Evolutionary conservation across 2,113 vertebrate genomes (phyloP).

Genomic region (Corythoichthys haematopterus): DNA sequence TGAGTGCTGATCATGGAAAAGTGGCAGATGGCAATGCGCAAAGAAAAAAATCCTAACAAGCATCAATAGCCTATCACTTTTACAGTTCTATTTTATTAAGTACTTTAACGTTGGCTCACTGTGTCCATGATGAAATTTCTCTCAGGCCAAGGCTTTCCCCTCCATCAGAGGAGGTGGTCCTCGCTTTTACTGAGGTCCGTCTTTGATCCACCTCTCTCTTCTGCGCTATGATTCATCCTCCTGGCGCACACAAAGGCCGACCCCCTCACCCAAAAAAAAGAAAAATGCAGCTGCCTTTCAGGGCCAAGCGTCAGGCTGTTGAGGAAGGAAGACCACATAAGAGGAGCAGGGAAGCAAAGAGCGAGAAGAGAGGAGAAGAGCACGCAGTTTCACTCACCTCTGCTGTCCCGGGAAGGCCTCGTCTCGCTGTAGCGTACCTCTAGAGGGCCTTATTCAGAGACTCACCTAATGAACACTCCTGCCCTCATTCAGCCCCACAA

Average conservation of each 20-base stretch:
- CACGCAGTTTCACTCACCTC: slow-evolving; percentile 62
- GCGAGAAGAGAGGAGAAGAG: slow-evolving; percentile 29
- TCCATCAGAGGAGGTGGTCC: slow-evolving; percentile 51
- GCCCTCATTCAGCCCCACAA: slow-evolving; percentile 77
- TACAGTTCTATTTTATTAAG: slow-evolving; percentile 33
- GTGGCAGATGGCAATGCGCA: slow-evolving; percentile 16
- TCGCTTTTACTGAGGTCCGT: slow-evolving; percentile 23
- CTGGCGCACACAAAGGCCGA: slow-evolving; percentile 55
- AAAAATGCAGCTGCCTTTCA: slow-evolving; percentile 69
- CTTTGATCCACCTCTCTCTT: slow-evolving; percentile 62
- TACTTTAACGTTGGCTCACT: slow-evolving; percentile 34
- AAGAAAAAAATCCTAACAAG: slow-evolving; percentile 32
- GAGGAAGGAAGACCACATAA: slow-evolving; percentile 54
- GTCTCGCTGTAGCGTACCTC: slow-evolving; percentile 58
- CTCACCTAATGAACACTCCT: slow-evolving; percentile 82
- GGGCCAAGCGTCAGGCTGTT: slow-evolving; percentile 75
- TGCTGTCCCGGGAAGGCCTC: slow-evolving; percentile 59
- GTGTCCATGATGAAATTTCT: slow-evolving; percentile 43
- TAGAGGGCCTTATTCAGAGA: slow-evolving; percentile 73
- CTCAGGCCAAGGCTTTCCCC: slow-evolving; percentile 40
- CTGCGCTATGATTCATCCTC: slow-evolving; percentile 58
- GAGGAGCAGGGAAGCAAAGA: slow-evolving; percentile 47
- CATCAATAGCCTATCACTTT: slow-evolving; percentile 49
- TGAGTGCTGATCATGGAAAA: slow-evolving; percentile 7
- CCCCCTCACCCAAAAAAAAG: slow-evolving; percentile 27